phyloP scores from a whole-genome alignment of 2,888 invertebrate species.

The Euproctis similis region DNA sequence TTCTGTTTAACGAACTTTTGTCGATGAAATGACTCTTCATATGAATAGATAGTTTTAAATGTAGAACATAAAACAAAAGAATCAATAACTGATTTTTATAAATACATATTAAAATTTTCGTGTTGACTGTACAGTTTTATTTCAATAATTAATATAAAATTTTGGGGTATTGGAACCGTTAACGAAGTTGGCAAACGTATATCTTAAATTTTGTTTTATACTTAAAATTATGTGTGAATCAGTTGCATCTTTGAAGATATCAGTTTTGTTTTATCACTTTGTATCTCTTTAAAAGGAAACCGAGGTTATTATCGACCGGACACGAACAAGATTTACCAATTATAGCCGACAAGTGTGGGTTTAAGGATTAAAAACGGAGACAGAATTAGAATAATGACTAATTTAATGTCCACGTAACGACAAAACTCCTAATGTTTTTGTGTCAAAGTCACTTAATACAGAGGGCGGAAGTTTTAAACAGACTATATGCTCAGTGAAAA shows the following conservation, averaged over 20 bases:
- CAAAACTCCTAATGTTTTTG: too few relatives aligned
- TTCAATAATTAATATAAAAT: too few relatives aligned
- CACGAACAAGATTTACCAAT: constrained; percentile 39
- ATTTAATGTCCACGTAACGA: constrained; percentile 5
- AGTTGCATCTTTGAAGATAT: constrained; percentile 21
- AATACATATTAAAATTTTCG: constrained; percentile 2
- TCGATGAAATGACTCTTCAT: too few relatives aligned
- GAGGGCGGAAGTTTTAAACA: too few relatives aligned
- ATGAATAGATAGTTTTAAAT: too few relatives aligned
- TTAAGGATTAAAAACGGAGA: constrained; percentile 32
- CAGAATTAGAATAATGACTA: constrained; percentile 6
- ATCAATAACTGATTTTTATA: constrained; percentile 1
- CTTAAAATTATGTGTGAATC: constrained; percentile 7
- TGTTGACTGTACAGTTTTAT: not conserved
- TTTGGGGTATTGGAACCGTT: constrained; percentile 14
- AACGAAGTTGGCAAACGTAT: constrained; percentile 14
- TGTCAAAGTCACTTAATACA: too few relatives aligned
- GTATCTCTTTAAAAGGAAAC: constrained; percentile 42
- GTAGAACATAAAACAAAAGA: constrained; percentile 1
- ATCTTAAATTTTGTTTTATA: constrained; percentile 5
- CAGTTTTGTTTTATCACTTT: constrained; percentile 20
- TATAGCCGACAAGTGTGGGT: constrained; percentile 50
- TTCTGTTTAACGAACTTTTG: too few relatives aligned
- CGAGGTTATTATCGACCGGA: constrained; percentile 43
- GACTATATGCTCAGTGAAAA: too few relatives aligned